Evolutionary conservation across 2,888 invertebrate species (phyloP), one percentile per base, ranked within the genome.

Genomic region (Perizoma affinitatum): DNA sequence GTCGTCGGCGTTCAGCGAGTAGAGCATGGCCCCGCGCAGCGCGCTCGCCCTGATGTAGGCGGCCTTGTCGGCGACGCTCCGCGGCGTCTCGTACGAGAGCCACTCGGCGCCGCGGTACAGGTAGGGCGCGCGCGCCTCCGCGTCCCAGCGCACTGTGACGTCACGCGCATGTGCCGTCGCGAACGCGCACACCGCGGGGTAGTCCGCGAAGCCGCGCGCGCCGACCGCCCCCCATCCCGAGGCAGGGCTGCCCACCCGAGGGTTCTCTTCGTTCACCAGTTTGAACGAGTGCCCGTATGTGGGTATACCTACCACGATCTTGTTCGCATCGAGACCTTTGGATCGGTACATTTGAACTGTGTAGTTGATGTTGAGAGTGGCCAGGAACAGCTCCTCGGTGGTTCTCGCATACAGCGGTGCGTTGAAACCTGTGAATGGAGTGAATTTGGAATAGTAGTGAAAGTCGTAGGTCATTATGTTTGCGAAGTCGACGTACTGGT

Each of bases 391-490:
- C 43, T 90, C 88, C 70, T 97, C 96, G 0, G 87, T 85, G 6
- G 86, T 73, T 5, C 94, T 89, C 0, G 94, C 87, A 79, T 94
- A 96, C 4, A 98, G 86, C 0, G 98, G 98, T 0, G 98, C 94
- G 85, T 98, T 98, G 9, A 97, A 90, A 0, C 97, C 96, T 11
- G 98, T 98, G 70, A 97, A 95, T 0, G 98, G 98, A 1, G 96
- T 95, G 64, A 94, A 94, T 80, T 93, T 93, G 5, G 95, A 93
- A 76, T 94, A 98, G 76, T 94, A 96, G 83, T 98, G 97, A 77
- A 95, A 98, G 82, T 98, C 98, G 79, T 98, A 98, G 0, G 96
- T 94, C 98, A 98, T 98, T n/a, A 98, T 78, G 82, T 97, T 97
- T 0, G 97, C 94, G 88, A 94, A 97, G 83, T 98, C 98, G 0